Percentiles rank a stretch among this genome's conserved stretches.
Evolutionary conservation across 2,113 vertebrate species (phyloP).

Genomic region (Mola mola): DNA sequence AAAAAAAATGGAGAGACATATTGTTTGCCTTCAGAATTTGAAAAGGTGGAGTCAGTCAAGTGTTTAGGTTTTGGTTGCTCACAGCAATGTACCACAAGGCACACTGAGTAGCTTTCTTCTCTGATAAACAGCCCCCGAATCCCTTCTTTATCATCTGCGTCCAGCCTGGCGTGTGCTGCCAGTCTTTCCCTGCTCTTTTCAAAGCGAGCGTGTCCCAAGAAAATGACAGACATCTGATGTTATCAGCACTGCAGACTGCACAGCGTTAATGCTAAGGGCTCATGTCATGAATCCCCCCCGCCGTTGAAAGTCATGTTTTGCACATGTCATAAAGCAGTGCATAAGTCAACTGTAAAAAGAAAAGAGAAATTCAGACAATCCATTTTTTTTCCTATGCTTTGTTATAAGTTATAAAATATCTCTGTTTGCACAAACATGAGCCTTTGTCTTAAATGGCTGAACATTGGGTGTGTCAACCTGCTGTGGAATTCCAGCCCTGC

Average conservation of each 20-base stretch:
- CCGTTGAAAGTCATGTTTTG: neutral
- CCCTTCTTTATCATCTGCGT: too few relatives aligned
- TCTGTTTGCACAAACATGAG: slow-evolving; percentile 12
- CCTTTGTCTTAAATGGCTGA: slow-evolving; percentile 28
- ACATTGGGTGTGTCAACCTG: slow-evolving; percentile 43
- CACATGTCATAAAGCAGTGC: slow-evolving; percentile 19
- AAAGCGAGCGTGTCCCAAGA: slow-evolving; percentile 13
- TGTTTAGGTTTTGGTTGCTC: too few relatives aligned
- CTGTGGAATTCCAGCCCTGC: slow-evolving; percentile 24
- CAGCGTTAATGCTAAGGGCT: slow-evolving; percentile 37
- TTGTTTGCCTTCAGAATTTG: too few relatives aligned
- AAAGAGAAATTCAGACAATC: too few relatives aligned
- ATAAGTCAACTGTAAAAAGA: neutral
- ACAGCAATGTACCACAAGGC: too few relatives aligned
- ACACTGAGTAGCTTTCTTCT: too few relatives aligned
- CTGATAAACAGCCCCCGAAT: too few relatives aligned
- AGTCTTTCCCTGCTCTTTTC: slow-evolving; percentile 29
- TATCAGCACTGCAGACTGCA: slow-evolving; percentile 57
- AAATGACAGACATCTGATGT: slow-evolving; percentile 51
- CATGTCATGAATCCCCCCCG: slow-evolving; percentile 18
- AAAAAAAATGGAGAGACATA: too few relatives aligned
- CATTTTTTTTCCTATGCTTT: too few relatives aligned
- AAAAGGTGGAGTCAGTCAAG: too few relatives aligned
- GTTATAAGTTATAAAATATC: slow-evolving; percentile 14
- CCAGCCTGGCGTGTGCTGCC: slow-evolving; percentile 27